Evolutionary conservation across 1,140 invertebrate species (phyloP).

Genomic region (Pseudomyrmex flavicornis): DNA sequence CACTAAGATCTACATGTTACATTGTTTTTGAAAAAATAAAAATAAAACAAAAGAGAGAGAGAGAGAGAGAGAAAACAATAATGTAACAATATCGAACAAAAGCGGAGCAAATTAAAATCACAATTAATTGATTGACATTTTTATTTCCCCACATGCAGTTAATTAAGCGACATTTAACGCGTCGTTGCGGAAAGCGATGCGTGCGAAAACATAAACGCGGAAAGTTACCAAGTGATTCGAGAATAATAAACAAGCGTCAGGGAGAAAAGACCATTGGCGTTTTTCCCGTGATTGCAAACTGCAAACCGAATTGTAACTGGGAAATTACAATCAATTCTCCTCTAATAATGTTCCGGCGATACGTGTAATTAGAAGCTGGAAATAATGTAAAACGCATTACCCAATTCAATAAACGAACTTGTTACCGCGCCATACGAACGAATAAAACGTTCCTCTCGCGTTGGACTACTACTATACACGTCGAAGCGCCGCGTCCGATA

Average conservation of each 20-base stretch:
- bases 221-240: conserved; percentile 12
- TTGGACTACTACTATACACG: background rate
- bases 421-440: conserved; percentile 21
- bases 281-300: conserved; percentile 6
- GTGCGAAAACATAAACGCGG: conserved; percentile 26
- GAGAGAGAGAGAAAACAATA: background rate
- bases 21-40: background rate
- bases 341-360: conserved; percentile 45
- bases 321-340: conserved; percentile 54
- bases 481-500: conserved; percentile 5
- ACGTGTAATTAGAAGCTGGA: conserved; percentile 53
- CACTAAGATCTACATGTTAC: background rate
- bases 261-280: conserved; percentile 5
- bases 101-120: background rate
- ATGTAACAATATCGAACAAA: background rate
- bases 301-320: conserved; percentile 18
- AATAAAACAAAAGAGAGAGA: background rate
- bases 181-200: background rate
- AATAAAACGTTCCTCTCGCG: conserved; percentile 30
- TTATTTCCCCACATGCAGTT: background rate
- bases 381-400: conserved; percentile 55
- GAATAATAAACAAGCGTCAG: conserved; percentile 3
- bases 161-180: background rate
- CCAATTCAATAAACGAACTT: conserved; percentile 56
- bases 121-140: conserved; percentile 18